phyloP scores from a whole-genome alignment of 1,140 invertebrate species.

The Macrotrachela quadricornifera region DNA sequence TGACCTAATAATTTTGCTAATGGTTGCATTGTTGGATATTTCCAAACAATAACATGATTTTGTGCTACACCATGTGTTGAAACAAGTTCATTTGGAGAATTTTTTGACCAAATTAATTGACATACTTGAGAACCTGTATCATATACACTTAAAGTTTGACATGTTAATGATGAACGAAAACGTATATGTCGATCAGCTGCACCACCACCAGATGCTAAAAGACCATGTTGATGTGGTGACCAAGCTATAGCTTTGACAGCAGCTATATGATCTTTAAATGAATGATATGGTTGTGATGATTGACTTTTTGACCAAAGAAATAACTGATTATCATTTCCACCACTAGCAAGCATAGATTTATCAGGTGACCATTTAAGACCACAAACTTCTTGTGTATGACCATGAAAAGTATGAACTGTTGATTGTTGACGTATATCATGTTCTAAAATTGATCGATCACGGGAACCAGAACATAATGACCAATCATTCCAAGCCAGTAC shows the following conservation, averaged over 20 bases:
- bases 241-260: slow-evolving; percentile 60
- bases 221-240: slow-evolving; percentile 75
- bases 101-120: slow-evolving; percentile 68
- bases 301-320: slow-evolving; percentile 51
- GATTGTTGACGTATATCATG: slow-evolving; percentile 74
- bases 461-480: slow-evolving; percentile 49
- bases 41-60: slow-evolving; percentile 85
- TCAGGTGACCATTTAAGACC: slow-evolving; percentile 85
- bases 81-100: slow-evolving; percentile 67
- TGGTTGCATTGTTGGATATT: slow-evolving; percentile 69
- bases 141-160: slow-evolving; percentile 14
- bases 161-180: slow-evolving; percentile 70
- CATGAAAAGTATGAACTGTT: slow-evolving; percentile 45
- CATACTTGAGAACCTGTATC: slow-evolving; percentile 44
- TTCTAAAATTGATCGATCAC: slow-evolving; percentile 67
- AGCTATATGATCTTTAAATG: slow-evolving; percentile 34
- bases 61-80: slow-evolving; percentile 84
- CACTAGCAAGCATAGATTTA: slow-evolving; percentile 68
- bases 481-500: slow-evolving; percentile 75
- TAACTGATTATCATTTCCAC: slow-evolving; percentile 79
- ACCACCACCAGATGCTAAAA: slow-evolving; percentile 81
- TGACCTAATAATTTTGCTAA: slow-evolving; percentile 40
- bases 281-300: slow-evolving; percentile 15
- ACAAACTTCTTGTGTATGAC: slow-evolving; percentile 67
- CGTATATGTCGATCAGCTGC: slow-evolving; percentile 63